phyloP scores from a whole-genome alignment of 35 echinoderm and acorn worm genomes.

The Apostichopus parvimensis region DNA sequence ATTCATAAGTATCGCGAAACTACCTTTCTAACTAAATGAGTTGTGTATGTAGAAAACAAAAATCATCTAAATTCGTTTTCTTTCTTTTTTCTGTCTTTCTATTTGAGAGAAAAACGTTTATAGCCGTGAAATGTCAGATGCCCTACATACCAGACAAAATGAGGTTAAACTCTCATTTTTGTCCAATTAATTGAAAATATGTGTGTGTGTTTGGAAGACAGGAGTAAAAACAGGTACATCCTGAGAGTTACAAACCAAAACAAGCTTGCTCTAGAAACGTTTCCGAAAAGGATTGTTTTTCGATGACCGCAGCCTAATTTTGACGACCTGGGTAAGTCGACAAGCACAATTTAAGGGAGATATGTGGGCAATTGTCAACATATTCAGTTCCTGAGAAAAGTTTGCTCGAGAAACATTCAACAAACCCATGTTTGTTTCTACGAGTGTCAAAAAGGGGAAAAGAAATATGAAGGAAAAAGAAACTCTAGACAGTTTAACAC shows the following conservation, averaged over 20 bases:
- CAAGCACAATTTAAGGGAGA: neutral
- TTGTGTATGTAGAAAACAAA: no score
- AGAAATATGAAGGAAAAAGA: neutral
- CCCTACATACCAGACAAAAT: neutral
- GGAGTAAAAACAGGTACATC: conserved; percentile 11
- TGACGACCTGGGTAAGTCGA: neutral
- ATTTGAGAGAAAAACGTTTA: no score
- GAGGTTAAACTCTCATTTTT: conserved; percentile 14
- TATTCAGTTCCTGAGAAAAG: neutral
- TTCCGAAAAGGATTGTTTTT: conserved; percentile 14
- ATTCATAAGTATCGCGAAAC: no score
- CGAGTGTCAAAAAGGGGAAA: neutral
- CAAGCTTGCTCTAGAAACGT: conserved; percentile 39
- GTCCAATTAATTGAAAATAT: conserved; percentile 11
- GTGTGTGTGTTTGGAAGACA: neutral
- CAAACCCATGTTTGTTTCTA: neutral
- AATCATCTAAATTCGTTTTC: no score
- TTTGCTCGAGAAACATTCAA: neutral
- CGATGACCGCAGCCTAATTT: conserved; percentile 26
- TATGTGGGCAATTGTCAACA: neutral
- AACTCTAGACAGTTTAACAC: neutral
- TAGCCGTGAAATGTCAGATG: neutral
- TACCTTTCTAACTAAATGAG: no score
- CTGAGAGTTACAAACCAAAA: conserved; percentile 9
- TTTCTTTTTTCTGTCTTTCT: no score